Evolutionary conservation across 1,140 invertebrate genomes (phyloP).

Genomic region (Drosophila sturtevanti): DNA sequence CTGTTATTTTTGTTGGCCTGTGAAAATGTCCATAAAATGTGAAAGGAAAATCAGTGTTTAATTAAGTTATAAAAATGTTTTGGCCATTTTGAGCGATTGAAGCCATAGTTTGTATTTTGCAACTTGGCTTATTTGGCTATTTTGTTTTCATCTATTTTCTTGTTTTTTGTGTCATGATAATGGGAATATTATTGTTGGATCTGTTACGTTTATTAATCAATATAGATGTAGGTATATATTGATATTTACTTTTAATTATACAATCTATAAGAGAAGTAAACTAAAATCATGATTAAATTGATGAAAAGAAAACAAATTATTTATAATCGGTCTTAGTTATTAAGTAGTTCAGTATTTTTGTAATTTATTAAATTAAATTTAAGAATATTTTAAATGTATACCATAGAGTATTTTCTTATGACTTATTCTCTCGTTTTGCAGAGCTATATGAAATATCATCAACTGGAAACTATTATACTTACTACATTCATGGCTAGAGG

Average conservation of each 20-base stretch:
- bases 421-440: neutral
- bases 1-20: slow-evolving; percentile 28
- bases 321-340: too few species aligned
- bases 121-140: neutral
- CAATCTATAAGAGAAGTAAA: too few species aligned
- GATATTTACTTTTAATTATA: too few species aligned
- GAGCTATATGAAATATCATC: neutral
- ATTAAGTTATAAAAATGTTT: slow-evolving; percentile 79
- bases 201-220: too few species aligned
- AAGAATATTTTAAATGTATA: too few species aligned
- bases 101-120: slow-evolving; percentile 1
- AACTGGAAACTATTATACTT: neutral
- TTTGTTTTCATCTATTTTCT: neutral
- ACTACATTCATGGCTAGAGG: neutral
- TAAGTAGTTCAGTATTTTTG: too few species aligned
- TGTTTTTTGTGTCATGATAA: neutral
- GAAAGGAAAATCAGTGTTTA: slow-evolving; percentile 71
- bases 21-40: slow-evolving; percentile 70
- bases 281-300: too few species aligned
- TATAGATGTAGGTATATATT: too few species aligned
- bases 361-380: too few species aligned
- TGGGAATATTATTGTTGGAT: too few species aligned
- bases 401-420: too few species aligned
- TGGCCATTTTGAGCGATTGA: slow-evolving; percentile 49
- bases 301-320: too few species aligned